Base-by-base conservation (phyloP, 37 sponge, comb jelly and placozoan species). In the Spongia lamella region DNA sequence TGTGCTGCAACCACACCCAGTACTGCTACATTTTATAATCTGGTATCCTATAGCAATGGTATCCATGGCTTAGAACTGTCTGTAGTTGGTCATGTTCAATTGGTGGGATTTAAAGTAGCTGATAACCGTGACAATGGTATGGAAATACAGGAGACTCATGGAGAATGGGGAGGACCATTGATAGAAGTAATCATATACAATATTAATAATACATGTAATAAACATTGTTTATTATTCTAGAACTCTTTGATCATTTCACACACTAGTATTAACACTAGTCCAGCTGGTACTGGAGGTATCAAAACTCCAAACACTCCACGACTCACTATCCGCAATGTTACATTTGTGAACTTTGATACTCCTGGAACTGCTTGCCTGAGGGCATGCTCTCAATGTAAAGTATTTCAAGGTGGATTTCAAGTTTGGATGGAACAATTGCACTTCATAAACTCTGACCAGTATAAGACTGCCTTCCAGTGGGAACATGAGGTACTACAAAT, bases 371-470 rank as follows among this genome's bases (percentile, higher is more conserved):
- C 61, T 21, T 85, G 89, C 61, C 69, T 95, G 37, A 71, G 77
- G 37, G 96, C 96, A 1, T 95, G 96, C 47, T 95, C 96, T 0
- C 87, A 91, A 14, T 95, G 96, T 33, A 88, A 89, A 47, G 65
- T 66, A 0, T 57, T 74, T 13, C 92, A 95, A 53, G 96, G 96
- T 60, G 96, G 96, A 1, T 91, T 89, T 52, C 79, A 88, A 63
- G 88, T 84, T 20, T 78, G 86, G 78, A 82, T 86, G 50, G 82
- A 91, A 33, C 34, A 65, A 13, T 63, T 95, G 15, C 75, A 21
- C 26, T 95, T 88, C 50, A 25, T 84, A 19, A 63, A 73, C 0
- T 84, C 95, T n/a, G 59, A 73, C 27, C 34, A 34, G 2, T 66
- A 74, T 43, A 93, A 85, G 50, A 73, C 84, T 56, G 61, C 63